phyloP scores from a whole-genome alignment of 2,797 vertebrate species.

The Erethizon dorsatum region DNA sequence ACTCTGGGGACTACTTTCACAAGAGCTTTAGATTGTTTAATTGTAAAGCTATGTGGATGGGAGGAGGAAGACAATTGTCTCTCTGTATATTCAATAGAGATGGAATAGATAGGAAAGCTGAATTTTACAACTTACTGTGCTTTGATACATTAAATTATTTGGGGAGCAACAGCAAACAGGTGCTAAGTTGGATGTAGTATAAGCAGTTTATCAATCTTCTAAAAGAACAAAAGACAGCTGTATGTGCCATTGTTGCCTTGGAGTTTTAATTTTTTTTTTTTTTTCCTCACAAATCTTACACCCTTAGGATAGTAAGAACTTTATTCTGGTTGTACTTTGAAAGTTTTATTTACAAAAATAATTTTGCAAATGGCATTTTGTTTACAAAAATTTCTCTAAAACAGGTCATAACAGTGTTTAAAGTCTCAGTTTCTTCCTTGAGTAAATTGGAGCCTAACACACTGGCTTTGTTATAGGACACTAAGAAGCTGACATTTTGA shows the following conservation, averaged over 20 bases:
- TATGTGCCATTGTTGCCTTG: conserved; percentile 55
- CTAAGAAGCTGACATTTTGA: conserved; percentile 78
- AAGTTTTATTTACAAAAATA: conserved; percentile 73
- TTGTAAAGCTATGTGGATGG: conserved; percentile 56
- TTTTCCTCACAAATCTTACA: conserved; percentile 41
- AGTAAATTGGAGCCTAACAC: conserved; percentile 76
- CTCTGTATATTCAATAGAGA: conserved; percentile 43
- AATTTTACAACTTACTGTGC: conserved; percentile 16
- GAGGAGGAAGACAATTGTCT: neutral
- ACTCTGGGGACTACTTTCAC: conserved; percentile 82
- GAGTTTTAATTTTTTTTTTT: neutral
- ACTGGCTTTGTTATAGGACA: conserved; percentile 56
- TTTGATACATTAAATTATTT: conserved; percentile 70
- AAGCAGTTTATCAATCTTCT: conserved; percentile 53
- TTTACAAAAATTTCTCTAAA: conserved; percentile 76
- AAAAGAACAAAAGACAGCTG: conserved; percentile 55
- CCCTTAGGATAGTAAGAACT: conserved; percentile 59
- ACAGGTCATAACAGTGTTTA: conserved; percentile 65
- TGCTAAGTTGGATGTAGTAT: conserved; percentile 75
- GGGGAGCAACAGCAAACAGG: conserved; percentile 61
- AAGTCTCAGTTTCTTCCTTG: conserved; percentile 78
- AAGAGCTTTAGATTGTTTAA: conserved; percentile 43
- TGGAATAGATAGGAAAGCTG: conserved; percentile 71
- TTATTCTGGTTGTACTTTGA: conserved; percentile 66
- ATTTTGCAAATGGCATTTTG: conserved; percentile 71